Base-by-base conservation (phyloP, 1,140 invertebrate species). In the Nautilus pompilius region DNA sequence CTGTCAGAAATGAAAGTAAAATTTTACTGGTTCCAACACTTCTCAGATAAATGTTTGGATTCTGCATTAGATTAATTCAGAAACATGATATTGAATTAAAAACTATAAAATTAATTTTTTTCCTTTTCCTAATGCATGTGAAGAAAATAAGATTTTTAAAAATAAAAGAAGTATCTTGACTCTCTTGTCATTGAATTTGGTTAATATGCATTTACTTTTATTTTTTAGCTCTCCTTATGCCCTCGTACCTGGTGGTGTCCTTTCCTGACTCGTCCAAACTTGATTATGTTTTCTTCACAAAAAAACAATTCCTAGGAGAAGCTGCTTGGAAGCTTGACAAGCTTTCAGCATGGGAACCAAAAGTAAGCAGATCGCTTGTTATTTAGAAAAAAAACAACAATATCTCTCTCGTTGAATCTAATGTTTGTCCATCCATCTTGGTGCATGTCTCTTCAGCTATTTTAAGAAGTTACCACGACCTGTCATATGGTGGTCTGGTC, bases 181-280 rank as follows among this genome's bases (percentile, higher is more conserved):
- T 2, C 5, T 34, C 22, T 26, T 57, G 6, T 5, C 17, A 15
- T 17, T 63, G 8, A 13, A 29, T 56, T 51, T 29, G n/a, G 17
- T 56, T 3, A 10, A 22, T 54, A 54, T 17, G 10, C n/a, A 5
- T 64, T 10, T 32, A 34, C 13, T 65, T 59, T 48, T 68, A 48
- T 70, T 65, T 75, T 75, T 61, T 79, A 90, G 89, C 87, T 69
- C 80, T 87, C 69, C 84, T 89, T 66, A 88, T 86, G 63, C 86
- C 87, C 72, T 85, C 85, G 72, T 87, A 89, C 77, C 80, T 89
- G 65, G 74, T 90, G 32, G 87, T 87, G 72, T 86, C 86, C 46
- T 89, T 89, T 72, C 87, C 87, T 74, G 88, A 90, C 69, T 69
- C 62, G 26, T 87, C 86, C 73, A 87, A 88, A 77, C 74, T 90